Percentiles rank a stretch among this genome's conserved stretches.
phyloP scores from a whole-genome alignment of 2,888 invertebrate species.

The Esperia sulphurella region DNA sequence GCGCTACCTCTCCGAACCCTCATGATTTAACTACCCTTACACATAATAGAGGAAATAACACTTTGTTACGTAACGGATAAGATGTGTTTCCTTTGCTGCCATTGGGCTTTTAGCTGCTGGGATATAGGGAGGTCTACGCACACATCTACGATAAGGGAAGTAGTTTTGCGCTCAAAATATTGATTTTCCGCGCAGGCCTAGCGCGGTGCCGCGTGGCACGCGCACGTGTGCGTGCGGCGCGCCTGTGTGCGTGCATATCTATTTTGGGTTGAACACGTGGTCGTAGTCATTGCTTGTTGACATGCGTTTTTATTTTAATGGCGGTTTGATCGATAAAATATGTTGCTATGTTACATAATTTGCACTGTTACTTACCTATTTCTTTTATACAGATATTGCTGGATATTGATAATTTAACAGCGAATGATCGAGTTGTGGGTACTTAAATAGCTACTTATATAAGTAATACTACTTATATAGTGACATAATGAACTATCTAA shows the following conservation, averaged over 20 bases:
- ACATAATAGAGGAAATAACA: conserved; percentile 47
- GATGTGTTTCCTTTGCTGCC: conserved; percentile 37
- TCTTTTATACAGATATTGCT: too few species aligned
- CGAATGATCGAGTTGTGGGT: too few species aligned
- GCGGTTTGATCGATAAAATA: conserved; percentile 48
- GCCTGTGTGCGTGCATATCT: conserved; percentile 43
- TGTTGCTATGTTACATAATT: conserved; percentile 51
- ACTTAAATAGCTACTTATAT: too few species aligned
- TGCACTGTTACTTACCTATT: conserved; percentile 17
- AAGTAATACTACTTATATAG: too few species aligned
- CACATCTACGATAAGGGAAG: conserved; percentile 68
- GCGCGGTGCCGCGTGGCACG: neutral
- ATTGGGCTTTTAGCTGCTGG: conserved; percentile 36
- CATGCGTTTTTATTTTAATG: conserved; percentile 74
- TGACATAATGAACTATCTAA: too few species aligned
- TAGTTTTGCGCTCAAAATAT: conserved; percentile 77
- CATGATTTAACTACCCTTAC: conserved; percentile 60
- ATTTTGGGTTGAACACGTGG: conserved; percentile 75
- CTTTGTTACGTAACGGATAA: conserved; percentile 55
- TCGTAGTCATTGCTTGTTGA: conserved; percentile 74
- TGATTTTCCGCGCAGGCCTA: conserved; percentile 72
- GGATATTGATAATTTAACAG: too few species aligned
- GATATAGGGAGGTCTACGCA: conserved; percentile 43
- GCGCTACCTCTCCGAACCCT: conserved; percentile 58
- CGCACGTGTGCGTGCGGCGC: conserved; percentile 18